A percentile compares a stretch with the other conserved stretches of the same genome.
phyloP scores from a whole-genome alignment of 1,140 invertebrate species.

The Patella vulgata region DNA sequence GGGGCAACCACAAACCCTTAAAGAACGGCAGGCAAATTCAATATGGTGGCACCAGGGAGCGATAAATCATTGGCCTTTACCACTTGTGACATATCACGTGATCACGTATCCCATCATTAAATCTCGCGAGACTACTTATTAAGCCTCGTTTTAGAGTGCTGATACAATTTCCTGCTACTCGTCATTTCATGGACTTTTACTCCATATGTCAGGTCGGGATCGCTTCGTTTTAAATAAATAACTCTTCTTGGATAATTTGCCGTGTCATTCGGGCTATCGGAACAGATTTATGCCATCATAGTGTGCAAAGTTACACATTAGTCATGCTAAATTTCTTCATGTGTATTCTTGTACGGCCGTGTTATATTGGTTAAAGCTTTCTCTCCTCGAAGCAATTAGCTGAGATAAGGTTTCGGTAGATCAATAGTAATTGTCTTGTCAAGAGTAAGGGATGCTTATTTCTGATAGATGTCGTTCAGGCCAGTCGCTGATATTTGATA shows the following conservation, averaged over 20 bases:
- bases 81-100: conserved; percentile 29
- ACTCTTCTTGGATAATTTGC: conserved; percentile 14
- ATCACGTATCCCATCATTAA: conserved; percentile 40
- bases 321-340: conserved; percentile 1
- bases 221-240: conserved; percentile 10
- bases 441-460: too few relatives aligned
- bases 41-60: conserved; percentile 31
- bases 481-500: too few relatives aligned
- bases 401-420: conserved; percentile 13
- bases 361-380: too few relatives aligned
- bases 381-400: conserved; percentile 8
- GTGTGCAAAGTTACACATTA: conserved; percentile 12
- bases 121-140: conserved; percentile 39
- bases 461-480: too few relatives aligned
- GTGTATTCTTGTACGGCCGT: not conserved
- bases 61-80: conserved; percentile 38
- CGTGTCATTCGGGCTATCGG: conserved; percentile 9
- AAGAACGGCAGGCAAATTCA: conserved; percentile 29
- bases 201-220: conserved; percentile 12
- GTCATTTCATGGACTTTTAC: conserved; percentile 5
- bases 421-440: too few relatives aligned
- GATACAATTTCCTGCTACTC: conserved; percentile 9
- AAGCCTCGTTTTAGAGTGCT: conserved; percentile 32
- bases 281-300: conserved; percentile 6
- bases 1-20: too few relatives aligned